A percentile compares a stretch with the other conserved stretches of the same genome.
These are phyloP conservation scores for Pipa parva DNA, from an alignment of 2,113 vertebrate genomes.

Conservation along the genomic window DNA sequence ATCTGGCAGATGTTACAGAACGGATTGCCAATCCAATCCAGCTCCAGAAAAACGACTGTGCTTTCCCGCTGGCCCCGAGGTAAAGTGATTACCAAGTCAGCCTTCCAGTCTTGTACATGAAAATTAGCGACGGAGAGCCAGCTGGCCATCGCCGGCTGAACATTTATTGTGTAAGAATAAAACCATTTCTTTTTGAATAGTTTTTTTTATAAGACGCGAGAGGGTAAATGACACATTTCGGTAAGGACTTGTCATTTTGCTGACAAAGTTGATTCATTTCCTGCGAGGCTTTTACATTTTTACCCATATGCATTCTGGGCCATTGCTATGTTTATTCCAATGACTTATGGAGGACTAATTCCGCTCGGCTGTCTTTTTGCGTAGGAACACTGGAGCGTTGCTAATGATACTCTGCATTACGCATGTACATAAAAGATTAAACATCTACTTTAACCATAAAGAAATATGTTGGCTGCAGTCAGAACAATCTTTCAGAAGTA, in stretches of 20 bases:
- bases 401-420: no score
- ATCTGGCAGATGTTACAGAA: conserved; percentile 54
- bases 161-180: conserved; percentile 34
- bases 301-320: no score
- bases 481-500: no score
- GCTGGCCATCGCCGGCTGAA: conserved; percentile 51
- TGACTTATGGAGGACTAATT: no score
- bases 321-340: no score
- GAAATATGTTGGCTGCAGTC: no score
- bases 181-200: conserved; percentile 30
- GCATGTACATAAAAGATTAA: no score
- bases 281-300: no score
- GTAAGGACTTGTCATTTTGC: not conserved
- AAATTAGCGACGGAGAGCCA: conserved; percentile 51
- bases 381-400: no score
- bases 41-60: conserved; percentile 66
- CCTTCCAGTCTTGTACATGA: conserved; percentile 56
- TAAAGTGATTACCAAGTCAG: conserved; percentile 49
- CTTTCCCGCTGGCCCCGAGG: conserved; percentile 63
- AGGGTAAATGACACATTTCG: conserved; percentile 13
- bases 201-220: conserved; percentile 24
- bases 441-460: no score
- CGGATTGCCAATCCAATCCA: conserved; percentile 50
- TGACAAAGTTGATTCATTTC: conserved; percentile 23
- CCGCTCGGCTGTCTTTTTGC: no score